Base-by-base conservation (phyloP, 2,113 vertebrate genomes). In the Osmerus mordax region DNA sequence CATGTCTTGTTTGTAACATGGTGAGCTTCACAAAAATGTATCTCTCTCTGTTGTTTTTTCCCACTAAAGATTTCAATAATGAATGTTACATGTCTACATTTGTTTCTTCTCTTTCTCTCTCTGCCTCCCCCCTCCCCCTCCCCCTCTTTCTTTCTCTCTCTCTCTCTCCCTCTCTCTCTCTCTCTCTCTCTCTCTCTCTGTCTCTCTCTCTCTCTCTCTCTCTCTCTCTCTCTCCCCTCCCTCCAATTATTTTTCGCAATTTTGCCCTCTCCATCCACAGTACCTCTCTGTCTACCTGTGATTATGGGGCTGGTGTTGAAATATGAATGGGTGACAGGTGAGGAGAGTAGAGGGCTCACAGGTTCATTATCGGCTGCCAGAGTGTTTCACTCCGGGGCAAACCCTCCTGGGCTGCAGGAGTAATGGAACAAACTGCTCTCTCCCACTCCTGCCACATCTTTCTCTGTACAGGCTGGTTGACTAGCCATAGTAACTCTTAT, bases 351-450 rank as follows among this genome's bases (percentile, higher is more conserved):
- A 28, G 67, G 70, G 53, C 65, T 70, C 69, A 70, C 60, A 71
- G 87, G 84, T 87, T 87, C 80, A 84, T 87, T 88, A 87, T 75
- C 9, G 69, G 64, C 74, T 80, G 80, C 79, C 74, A 69, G 81
- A 81, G 70, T 67, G 71, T 67, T 71, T 73, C 77, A 80, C 77
- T 83, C 71, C 69, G 55, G 76, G 87, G 83, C 77, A 80, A 29
- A 60, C 41, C 19, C 47, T 9, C 32, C n/a, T 21, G 32, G 11
- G 29, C 51, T 36, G 81, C 71, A 76, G 69, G 83, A 81, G 80
- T 80, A 80, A 79, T 21, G 79, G 82, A 78, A 47, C 25, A 3
- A 82, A 84, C 78, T 71, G 81, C 78, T 87, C 86, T 89, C 86
- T 84, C 67, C 84, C 79, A 83, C 82, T 85, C 83, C 85, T 87